Evolutionary conservation across 2,113 vertebrate genomes (phyloP), one percentile per base, ranked within the genome.

Genomic region (Hemiprocne comata): DNA sequence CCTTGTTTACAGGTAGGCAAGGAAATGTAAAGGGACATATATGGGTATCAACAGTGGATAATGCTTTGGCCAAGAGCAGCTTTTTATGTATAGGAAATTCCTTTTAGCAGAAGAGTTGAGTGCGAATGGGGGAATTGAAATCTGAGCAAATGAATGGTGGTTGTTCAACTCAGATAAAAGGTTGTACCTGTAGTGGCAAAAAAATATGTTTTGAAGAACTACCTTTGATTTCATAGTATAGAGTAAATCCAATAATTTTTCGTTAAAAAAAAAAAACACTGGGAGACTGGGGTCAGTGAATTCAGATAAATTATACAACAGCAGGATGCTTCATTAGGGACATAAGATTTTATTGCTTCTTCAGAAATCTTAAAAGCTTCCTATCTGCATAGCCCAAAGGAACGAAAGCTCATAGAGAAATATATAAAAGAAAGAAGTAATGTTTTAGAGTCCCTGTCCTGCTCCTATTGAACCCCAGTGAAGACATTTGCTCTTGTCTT

Each of bases 321-420:
- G 50, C 48, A 42, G 31, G 70, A 79, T 94, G 72, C 54, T 95
- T 97, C 80, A 48, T 95, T 92, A 86, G 61, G 67, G 93, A 64
- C 80, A 54, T 91, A 65, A 96, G 69, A 54, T 65, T 58, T 72
- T 96, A 64, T 53, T 96, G 42, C 3, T 15, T 69, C 80, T 96
- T 95, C 62, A 95, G 86, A 96, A 91, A 88, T 92, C 92, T 97
- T 98, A 97, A 98, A 98, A 98, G 97, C 96, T 94, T 97, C 90
- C 0, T 97, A 76, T 93, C 82, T 89, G 50, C 67, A 29, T 94
- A 76, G 97, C 98, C 98, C 96, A 65, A 85, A 97, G 98, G 84
- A 93, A 36, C 78, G 61, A 88, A 80, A 93, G 36, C 72, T 94
- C n/a, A 4, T 50, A 48, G 19, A 71, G 50, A 89, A 65, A 88